These are phyloP conservation scores for Dascillus cervinus DNA, from an alignment of 2,888 invertebrate species.

Conservation along the genomic window DNA sequence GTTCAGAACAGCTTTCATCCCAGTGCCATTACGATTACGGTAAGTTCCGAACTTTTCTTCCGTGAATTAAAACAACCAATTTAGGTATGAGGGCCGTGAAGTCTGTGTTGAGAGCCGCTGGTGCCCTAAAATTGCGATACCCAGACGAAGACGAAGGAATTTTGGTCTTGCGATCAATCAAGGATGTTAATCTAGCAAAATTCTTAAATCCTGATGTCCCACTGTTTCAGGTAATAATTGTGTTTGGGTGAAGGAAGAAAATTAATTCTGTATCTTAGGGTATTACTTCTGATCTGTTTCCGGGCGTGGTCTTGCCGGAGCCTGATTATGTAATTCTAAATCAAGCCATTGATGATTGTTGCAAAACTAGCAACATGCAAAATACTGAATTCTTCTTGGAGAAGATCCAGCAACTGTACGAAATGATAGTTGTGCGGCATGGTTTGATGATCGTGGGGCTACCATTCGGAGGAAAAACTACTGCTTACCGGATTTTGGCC, in stretches of 20 bases:
- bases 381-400: constrained; percentile 79
- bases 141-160: constrained; percentile 83
- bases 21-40: constrained; percentile 95
- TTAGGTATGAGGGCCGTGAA: constrained; percentile 90
- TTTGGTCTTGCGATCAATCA: constrained; percentile 80
- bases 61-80: constrained; percentile 10
- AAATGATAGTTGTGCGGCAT: constrained; percentile 92
- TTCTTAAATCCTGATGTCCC: constrained; percentile 85
- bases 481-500: constrained; percentile 76
- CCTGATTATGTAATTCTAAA: constrained; percentile 73
- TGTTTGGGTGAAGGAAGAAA: too few species aligned
- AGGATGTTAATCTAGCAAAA: constrained; percentile 91
- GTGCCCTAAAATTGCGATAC: constrained; percentile 81
- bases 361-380: constrained; percentile 69
- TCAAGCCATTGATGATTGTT: constrained; percentile 55
- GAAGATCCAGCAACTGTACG: constrained; percentile 84
- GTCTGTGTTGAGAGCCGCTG: constrained; percentile 85
- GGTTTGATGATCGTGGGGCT: constrained; percentile 91
- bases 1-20: constrained; percentile 88
- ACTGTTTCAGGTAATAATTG: constrained; percentile 60
- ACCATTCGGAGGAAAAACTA: constrained; percentile 90
- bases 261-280: constrained; percentile 51
- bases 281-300: constrained; percentile 90
- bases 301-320: constrained; percentile 68
- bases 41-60: constrained; percentile 25